phyloP scores from a whole-genome alignment of 2,113 vertebrate species.

The Saccopteryx bilineata region DNA sequence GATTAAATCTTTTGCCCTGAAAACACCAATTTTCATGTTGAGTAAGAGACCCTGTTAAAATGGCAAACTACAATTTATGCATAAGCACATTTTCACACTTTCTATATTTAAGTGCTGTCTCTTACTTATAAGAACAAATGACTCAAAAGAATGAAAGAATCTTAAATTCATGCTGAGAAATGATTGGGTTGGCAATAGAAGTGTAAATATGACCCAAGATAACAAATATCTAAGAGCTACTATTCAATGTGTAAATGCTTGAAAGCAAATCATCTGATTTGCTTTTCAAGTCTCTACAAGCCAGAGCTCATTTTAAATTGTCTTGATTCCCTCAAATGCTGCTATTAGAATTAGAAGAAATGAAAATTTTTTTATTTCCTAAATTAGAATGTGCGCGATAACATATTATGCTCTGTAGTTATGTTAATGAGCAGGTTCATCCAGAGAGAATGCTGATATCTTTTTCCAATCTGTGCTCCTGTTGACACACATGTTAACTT shows the following conservation, averaged over 20 bases:
- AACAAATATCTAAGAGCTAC: background rate
- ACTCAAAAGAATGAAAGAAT: background rate
- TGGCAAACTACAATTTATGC: background rate
- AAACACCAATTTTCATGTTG: slow-evolving; percentile 45
- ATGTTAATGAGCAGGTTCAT: slow-evolving; percentile 10
- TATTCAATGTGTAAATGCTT: background rate
- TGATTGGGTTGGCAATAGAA: background rate
- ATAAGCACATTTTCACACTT: background rate
- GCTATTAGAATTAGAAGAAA: background rate
- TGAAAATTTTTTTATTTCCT: background rate
- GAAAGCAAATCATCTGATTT: slow-evolving; percentile 42
- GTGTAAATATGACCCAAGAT: slow-evolving; percentile 1
- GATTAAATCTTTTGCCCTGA: slow-evolving; percentile 54
- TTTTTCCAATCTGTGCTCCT: background rate
- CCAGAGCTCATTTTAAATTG: slow-evolving; percentile 18
- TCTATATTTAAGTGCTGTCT: background rate
- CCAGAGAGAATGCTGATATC: slow-evolving; percentile 3
- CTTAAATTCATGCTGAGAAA: slow-evolving; percentile 1
- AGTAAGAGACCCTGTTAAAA: slow-evolving; percentile 34
- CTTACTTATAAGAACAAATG: background rate
- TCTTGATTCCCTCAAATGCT: slow-evolving; percentile 27
- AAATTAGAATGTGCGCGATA: background rate
- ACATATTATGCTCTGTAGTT: slow-evolving; percentile 35
- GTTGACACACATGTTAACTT: slow-evolving; percentile 12
- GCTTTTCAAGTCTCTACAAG: background rate